phyloP scores from a whole-genome alignment of 2,888 invertebrate genomes.

The Luperina testacea region DNA sequence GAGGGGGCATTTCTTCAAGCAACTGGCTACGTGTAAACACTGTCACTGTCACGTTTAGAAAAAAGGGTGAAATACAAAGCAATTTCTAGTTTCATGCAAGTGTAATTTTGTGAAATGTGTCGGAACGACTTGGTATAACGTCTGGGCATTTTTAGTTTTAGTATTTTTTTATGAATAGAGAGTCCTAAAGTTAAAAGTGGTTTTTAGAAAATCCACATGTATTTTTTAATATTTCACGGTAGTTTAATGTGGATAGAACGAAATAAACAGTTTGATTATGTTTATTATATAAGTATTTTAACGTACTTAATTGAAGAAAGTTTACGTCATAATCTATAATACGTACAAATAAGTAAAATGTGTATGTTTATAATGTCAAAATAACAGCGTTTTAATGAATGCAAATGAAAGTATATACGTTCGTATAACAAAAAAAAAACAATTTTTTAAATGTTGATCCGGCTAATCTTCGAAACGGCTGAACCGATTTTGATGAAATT shows the following conservation, averaged over 20 bases:
- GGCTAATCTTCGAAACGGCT: not conserved
- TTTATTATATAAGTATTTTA: not conserved
- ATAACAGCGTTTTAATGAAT: not conserved
- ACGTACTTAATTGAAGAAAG: not conserved
- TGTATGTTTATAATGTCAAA: not conserved
- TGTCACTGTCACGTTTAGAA: conserved; percentile 80
- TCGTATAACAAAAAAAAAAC: no score
- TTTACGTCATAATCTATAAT: not conserved
- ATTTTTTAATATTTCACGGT: not conserved
- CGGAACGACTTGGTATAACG: conserved; percentile 30
- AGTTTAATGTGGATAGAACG: not conserved
- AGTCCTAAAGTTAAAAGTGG: not conserved
- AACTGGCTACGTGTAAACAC: conserved; percentile 80
- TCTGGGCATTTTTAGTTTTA: not conserved
- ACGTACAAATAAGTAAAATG: not conserved
- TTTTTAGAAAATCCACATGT: not conserved
- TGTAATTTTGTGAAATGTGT: conserved; percentile 73
- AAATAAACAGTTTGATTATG: not conserved
- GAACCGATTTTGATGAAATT: not conserved
- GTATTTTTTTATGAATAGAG: not conserved
- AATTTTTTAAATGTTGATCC: no score
- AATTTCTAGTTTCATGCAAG: conserved; percentile 79
- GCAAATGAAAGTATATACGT: no score
- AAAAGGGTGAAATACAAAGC: conserved; percentile 79
- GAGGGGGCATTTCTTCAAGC: conserved; percentile 82